These are phyloP conservation scores for Sebastes variabilis DNA, from an alignment of 2,797 vertebrate genomes.

Conservation along the genomic window DNA sequence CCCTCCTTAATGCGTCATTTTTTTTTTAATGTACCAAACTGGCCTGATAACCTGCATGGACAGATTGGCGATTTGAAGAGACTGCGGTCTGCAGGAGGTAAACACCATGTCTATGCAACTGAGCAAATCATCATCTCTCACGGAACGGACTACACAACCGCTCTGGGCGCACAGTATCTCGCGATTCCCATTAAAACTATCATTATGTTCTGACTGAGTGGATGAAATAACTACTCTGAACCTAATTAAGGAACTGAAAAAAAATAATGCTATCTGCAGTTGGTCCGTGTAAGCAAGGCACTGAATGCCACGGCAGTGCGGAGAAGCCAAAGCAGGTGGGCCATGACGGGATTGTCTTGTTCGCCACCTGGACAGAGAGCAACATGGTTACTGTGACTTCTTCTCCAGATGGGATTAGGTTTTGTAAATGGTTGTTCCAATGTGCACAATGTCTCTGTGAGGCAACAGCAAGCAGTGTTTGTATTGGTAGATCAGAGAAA, in stretches of 20 bases:
- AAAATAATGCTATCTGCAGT: constrained; percentile 52
- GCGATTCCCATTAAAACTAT: constrained; percentile 58
- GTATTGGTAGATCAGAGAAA: constrained; percentile 35
- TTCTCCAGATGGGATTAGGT: constrained; percentile 56
- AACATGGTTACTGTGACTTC: constrained; percentile 45
- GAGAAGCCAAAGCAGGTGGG: constrained; percentile 51
- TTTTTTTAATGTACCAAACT: constrained; percentile 31
- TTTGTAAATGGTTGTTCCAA: constrained; percentile 41
- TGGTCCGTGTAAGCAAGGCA: constrained; percentile 35
- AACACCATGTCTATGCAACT: constrained; percentile 31
- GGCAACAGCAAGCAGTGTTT: constrained; percentile 8
- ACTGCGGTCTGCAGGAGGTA: constrained; percentile 26
- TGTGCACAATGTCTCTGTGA: constrained; percentile 14
- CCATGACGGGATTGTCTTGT: constrained; percentile 28
- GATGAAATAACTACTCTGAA: constrained; percentile 54
- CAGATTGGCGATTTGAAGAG: constrained; percentile 43
- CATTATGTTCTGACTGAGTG: constrained; percentile 54
- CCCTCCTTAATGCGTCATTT: constrained; percentile 29
- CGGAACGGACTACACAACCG: constrained; percentile 30
- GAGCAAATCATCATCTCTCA: constrained; percentile 48
- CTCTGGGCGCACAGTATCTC: constrained; percentile 27
- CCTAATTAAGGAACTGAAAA: constrained; percentile 49
- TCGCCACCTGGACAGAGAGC: constrained; percentile 51
- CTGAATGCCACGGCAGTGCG: constrained; percentile 3
- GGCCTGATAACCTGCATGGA: constrained; percentile 39